Evolutionary conservation across 2,888 invertebrate species (phyloP), one percentile per base, ranked within the genome.

Genomic region (Melanostoma mellinum): DNA sequence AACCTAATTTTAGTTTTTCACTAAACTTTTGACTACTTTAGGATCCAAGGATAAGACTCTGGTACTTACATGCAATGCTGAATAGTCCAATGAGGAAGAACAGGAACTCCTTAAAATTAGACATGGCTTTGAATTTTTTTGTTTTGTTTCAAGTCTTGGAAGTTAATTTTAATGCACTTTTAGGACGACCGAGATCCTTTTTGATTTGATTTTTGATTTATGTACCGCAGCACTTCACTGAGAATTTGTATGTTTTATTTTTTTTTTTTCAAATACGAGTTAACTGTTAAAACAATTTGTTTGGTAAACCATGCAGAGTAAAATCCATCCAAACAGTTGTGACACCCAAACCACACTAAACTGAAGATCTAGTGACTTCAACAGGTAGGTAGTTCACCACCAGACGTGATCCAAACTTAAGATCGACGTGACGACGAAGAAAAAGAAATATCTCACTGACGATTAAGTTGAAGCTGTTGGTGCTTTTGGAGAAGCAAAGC

Each of bases 321-420:
- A 79, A 75, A 78, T 73, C 76, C 79, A 85, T 87, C 87, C 86
- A 86, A 86, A 85, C 86, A 78, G 85, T 85, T 86, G 86, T 85
- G 85, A 80, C 85, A 86, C 84, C 86, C 86, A 87, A 86, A 86
- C 86, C 79, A 87, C 84, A 87, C 87, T 87, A 86, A 87, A 85
- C 81, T 68, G 71, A 81, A 85, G 72, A 85, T 82, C 85, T 82
- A 78, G 42, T 76, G 71, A 85, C 76, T 80, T 44, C 53, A 76
- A 63, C 80, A 85, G 76, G 84, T 75, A 63, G 50, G 48, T 50
- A 32, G 38, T 63, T 36, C 46, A 78, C 60, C 71, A 74, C 74
- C 60, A 38, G 48, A 79, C 67, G 72, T 61, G 63, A 80, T 80
- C 67, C 79, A 71, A 71, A 67, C 72, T 56, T 53, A 40, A 76